phyloP scores from a whole-genome alignment of 1,140 invertebrate species.

The Ceratitis capitata region DNA sequence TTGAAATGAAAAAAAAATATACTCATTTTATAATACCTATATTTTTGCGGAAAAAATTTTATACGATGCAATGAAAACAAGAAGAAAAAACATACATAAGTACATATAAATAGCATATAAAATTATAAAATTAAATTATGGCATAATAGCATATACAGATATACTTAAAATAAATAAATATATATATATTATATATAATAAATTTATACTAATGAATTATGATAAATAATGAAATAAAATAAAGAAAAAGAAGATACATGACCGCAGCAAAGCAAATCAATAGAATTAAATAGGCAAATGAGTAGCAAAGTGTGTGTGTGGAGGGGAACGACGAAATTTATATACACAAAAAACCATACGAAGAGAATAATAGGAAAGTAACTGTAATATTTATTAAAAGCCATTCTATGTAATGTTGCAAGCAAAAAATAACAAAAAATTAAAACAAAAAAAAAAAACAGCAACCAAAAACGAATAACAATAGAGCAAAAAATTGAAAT shows the following conservation, averaged over 20 bases:
- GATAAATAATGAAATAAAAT: slow-evolving; percentile 43
- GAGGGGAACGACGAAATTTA: neutral
- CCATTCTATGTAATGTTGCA: neutral
- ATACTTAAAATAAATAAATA: slow-evolving; percentile 27
- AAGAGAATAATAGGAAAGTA: slow-evolving; percentile 17
- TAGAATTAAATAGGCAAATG: slow-evolving; percentile 38
- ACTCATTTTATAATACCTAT: slow-evolving; percentile 47
- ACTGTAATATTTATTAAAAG: neutral
- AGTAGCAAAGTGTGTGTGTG: neutral
- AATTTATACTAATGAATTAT: slow-evolving; percentile 40
- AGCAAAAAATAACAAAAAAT: neutral
- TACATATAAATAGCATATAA: slow-evolving; percentile 29
- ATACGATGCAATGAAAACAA: slow-evolving; percentile 44
- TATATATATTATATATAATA: slow-evolving; percentile 43
- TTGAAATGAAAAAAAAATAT: slow-evolving; percentile 44
- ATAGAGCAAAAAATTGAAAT: neutral
- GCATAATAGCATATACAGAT: neutral
- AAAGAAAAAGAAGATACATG: neutral
- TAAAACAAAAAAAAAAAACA: neutral
- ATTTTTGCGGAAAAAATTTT: slow-evolving; percentile 44
- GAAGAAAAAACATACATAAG: slow-evolving; percentile 42
- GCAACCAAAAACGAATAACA: neutral
- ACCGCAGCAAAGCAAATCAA: slow-evolving; percentile 26
- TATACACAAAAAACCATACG: neutral
- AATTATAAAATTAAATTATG: slow-evolving; percentile 28